Percentiles rank a stretch among this genome's conserved stretches.
Conservation (phyloP, 1,140 invertebrate species). For the Scaptomyza montana region DNA sequence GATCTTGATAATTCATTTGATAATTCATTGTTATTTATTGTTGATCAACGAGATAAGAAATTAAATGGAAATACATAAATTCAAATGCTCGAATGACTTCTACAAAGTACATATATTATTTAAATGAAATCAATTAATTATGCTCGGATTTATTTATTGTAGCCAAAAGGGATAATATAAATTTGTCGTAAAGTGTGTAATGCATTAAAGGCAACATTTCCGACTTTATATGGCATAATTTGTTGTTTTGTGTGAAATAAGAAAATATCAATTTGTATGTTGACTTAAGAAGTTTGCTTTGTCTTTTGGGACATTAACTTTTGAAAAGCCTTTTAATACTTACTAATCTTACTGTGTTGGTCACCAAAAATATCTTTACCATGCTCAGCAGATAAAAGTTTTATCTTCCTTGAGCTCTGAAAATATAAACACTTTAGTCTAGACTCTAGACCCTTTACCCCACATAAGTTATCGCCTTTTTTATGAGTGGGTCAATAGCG, state of each 20-base stretch:
- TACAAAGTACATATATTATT: background rate
- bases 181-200: background rate
- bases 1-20: background rate
- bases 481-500: conserved; percentile 53
- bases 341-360: too few relatives aligned
- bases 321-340: too few relatives aligned
- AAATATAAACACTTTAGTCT: conserved; percentile 11
- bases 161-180: background rate
- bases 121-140: conserved; percentile 3
- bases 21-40: background rate
- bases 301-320: too few relatives aligned
- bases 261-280: too few relatives aligned
- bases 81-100: background rate
- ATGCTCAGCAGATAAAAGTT: too few relatives aligned
- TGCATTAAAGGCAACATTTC: too few relatives aligned
- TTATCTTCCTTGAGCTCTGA: too few relatives aligned
- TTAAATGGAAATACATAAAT: background rate
- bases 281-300: too few relatives aligned
- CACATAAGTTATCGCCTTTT: conserved; percentile 12
- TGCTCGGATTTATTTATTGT: background rate
- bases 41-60: background rate
- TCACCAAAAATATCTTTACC: too few relatives aligned
- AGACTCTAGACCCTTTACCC: conserved; percentile 3
- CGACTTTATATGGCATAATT: too few relatives aligned
- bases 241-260: too few relatives aligned